phyloP scores from a whole-genome alignment of 2,888 invertebrate genomes.

The Acrobasis consociella region DNA sequence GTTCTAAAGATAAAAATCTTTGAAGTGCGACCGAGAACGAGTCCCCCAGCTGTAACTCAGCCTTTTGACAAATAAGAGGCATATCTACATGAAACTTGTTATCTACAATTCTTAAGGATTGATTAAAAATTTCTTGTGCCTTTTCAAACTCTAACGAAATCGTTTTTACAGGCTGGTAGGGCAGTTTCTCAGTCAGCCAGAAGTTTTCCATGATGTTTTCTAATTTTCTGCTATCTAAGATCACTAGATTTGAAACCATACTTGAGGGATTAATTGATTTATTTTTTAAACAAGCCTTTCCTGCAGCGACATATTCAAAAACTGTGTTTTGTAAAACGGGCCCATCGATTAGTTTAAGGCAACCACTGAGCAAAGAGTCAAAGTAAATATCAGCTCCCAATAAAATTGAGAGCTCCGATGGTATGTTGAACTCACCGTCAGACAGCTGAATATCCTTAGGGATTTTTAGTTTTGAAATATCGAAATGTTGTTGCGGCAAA shows the following conservation, averaged over 20 bases:
- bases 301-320: too few species aligned
- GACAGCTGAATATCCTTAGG: constrained; percentile 4
- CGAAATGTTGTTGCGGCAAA: constrained; percentile 8
- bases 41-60: not conserved
- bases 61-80: not conserved
- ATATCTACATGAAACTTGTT: constrained; percentile 9
- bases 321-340: not conserved
- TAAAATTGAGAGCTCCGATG: constrained; percentile 27
- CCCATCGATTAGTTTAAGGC: not conserved
- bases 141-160: not conserved
- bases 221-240: constrained; percentile 24
- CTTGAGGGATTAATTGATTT: too few species aligned
- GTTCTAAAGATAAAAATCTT: constrained; percentile 4
- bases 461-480: not conserved
- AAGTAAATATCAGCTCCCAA: constrained; percentile 32
- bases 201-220: constrained; percentile 33
- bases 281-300: too few species aligned
- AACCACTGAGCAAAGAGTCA: constrained; percentile 20
- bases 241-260: too few species aligned
- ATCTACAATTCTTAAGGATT: not conserved
- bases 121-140: constrained; percentile 1
- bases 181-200: constrained; percentile 31
- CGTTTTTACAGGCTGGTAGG: not conserved
- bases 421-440: constrained; percentile 17
- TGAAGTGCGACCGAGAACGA: not conserved